phyloP scores from a whole-genome alignment of 2,113 vertebrate species.

The Galemys pyrenaicus region DNA sequence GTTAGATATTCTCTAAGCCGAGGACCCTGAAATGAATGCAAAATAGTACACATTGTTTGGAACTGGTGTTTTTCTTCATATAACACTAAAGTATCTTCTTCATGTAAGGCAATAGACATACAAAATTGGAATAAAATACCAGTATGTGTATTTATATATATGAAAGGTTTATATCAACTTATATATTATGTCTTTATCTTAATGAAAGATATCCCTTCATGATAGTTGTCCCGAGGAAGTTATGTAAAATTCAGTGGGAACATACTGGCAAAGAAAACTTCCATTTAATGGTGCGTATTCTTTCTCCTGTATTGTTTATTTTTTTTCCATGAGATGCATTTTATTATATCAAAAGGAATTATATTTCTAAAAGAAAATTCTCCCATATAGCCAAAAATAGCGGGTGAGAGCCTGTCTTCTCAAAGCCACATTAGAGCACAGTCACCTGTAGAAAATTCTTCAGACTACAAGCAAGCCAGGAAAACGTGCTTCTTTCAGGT shows the following conservation, averaged over 20 bases:
- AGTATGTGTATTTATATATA: background rate
- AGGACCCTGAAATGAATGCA: background rate
- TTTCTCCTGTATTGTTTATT: background rate
- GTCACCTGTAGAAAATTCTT: background rate
- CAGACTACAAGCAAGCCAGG: background rate
- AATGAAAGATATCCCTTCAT: background rate
- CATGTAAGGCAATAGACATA: background rate
- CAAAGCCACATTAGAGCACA: background rate
- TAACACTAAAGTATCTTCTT: background rate
- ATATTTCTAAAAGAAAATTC: constrained; percentile 20
- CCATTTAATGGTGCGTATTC: background rate
- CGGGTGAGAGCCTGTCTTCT: background rate
- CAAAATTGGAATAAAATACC: background rate
- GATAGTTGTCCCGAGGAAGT: background rate
- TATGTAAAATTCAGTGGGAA: background rate
- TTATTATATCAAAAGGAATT: background rate
- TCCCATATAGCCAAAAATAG: background rate
- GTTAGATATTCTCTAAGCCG: background rate
- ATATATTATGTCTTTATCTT: background rate
- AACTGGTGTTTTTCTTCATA: background rate
- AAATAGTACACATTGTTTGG: background rate
- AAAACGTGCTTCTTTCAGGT: background rate
- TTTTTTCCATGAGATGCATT: background rate
- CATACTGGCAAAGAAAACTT: background rate
- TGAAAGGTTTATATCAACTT: background rate